These are phyloP conservation scores for Gobiocypris rarus DNA, from an alignment of 2,113 vertebrate species.

Conservation along the genomic window DNA sequence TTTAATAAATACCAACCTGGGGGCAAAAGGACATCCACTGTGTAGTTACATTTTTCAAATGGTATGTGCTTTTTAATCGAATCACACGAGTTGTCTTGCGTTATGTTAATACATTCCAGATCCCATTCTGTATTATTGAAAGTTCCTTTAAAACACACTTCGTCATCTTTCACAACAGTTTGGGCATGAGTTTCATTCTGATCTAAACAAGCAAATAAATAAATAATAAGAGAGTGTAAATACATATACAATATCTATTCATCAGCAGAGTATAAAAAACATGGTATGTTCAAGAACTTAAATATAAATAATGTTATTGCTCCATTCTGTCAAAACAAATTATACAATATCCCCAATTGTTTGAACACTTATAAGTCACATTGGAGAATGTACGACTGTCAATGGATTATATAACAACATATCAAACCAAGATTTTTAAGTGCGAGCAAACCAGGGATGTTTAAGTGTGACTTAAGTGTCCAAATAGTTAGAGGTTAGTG, in stretches of 20 bases:
- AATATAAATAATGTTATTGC: neutral
- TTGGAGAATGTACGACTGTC: neutral
- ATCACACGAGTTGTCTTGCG: constrained; percentile 34
- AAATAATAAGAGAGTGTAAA: too few relatives aligned
- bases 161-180: neutral
- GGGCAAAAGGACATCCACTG: neutral
- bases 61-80: accelerated
- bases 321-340: neutral
- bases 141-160: neutral
- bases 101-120: neutral
- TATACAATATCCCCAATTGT: neutral
- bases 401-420: neutral
- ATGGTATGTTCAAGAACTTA: too few relatives aligned
- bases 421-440: neutral
- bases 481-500: neutral
- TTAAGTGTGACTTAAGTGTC: neutral
- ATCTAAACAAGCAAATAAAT: too few relatives aligned
- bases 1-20: constrained; percentile 56
- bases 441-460: neutral
- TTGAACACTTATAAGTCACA: neutral
- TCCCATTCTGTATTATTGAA: neutral
- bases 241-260: too few relatives aligned
- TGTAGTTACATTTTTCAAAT: neutral
- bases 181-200: too few relatives aligned
- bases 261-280: too few relatives aligned